These are phyloP conservation scores for Salvator merianae DNA, from an alignment of 2,113 vertebrate genomes.

Conservation along the genomic window DNA sequence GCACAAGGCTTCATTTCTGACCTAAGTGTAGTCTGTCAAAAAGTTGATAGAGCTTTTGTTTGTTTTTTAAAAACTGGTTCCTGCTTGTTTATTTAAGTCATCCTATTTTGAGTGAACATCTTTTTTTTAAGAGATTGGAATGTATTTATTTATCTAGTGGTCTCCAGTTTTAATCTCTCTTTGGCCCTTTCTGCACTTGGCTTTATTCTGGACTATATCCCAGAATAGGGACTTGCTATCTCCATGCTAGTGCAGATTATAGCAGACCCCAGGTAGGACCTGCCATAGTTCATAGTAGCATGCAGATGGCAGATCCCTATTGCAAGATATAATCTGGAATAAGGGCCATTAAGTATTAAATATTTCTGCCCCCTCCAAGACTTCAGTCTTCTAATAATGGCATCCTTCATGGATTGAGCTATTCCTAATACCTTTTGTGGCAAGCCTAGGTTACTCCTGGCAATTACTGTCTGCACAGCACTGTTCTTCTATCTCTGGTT, in stretches of 20 bases:
- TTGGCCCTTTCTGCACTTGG: accelerated
- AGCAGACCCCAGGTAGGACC: no score
- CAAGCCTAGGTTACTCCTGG: accelerated
- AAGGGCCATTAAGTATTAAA: no score
- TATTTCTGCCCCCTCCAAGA: background rate
- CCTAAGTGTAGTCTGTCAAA: background rate
- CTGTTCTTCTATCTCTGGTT: accelerated
- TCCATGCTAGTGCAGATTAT: no score
- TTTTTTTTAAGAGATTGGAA: no score
- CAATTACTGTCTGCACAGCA: background rate
- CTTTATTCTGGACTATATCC: no score
- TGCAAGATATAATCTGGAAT: no score
- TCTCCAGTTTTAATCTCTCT: background rate
- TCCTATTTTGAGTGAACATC: background rate
- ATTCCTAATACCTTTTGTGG: background rate
- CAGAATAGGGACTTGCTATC: no score
- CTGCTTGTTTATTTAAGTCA: background rate
- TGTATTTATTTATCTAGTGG: no score
- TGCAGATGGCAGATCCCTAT: no score
- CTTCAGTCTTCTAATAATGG: background rate
- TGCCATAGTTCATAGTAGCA: no score
- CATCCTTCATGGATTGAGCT: background rate
- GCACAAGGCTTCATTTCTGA: background rate
- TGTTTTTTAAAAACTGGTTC: background rate
- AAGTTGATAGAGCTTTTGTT: background rate